Conservation (phyloP, 2,888 invertebrate species). For the Caenorhabditis becei region DNA sequence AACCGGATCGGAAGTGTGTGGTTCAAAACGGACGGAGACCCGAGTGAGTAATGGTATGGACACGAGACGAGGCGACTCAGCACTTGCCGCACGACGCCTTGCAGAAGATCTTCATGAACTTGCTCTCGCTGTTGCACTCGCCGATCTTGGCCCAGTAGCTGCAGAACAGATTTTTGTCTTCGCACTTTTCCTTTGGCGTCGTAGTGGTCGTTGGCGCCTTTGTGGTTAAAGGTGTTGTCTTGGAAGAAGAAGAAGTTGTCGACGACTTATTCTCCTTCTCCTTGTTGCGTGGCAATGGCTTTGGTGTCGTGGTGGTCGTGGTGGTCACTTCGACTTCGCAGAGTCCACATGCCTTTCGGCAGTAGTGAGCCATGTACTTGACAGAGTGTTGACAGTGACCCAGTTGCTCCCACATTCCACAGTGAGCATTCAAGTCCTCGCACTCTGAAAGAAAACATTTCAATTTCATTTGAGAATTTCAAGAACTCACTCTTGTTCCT, state of each 20-base stretch:
- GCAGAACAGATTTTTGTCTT: slow-evolving; percentile 81
- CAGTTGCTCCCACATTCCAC: slow-evolving; percentile 82
- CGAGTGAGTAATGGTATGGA: slow-evolving; percentile 27
- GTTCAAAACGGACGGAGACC: slow-evolving; percentile 47
- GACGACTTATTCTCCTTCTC: slow-evolving; percentile 43
- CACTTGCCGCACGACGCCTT: slow-evolving; percentile 72
- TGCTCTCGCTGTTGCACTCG: slow-evolving; percentile 81
- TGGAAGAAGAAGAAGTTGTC: slow-evolving; percentile 22
- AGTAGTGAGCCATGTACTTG: slow-evolving; percentile 82
- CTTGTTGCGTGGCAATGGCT: slow-evolving; percentile 51
- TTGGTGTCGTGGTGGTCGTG: slow-evolving; percentile 39
- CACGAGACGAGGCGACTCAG: slow-evolving; percentile 2
- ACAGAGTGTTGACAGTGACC: slow-evolving; percentile 81
- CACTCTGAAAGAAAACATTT: slow-evolving; percentile 72
- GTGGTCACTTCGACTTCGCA: slow-evolving; percentile 63
- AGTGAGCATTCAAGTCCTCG: slow-evolving; percentile 81
- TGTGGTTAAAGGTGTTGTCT: slow-evolving; percentile 24
- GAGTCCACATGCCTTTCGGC: slow-evolving; percentile 72
- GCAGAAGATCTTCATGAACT: slow-evolving; percentile 81
- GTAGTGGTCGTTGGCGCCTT: slow-evolving; percentile 44
- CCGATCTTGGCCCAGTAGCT: slow-evolving; percentile 82
- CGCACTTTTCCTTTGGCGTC: slow-evolving; percentile 64
- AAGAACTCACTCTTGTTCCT: slow-evolving; percentile 63
- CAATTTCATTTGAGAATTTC: background rate
- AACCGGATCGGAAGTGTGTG: slow-evolving; percentile 42